Base-by-base conservation (phyloP, 2,797 vertebrate species). In the Syngnathus acus region DNA sequence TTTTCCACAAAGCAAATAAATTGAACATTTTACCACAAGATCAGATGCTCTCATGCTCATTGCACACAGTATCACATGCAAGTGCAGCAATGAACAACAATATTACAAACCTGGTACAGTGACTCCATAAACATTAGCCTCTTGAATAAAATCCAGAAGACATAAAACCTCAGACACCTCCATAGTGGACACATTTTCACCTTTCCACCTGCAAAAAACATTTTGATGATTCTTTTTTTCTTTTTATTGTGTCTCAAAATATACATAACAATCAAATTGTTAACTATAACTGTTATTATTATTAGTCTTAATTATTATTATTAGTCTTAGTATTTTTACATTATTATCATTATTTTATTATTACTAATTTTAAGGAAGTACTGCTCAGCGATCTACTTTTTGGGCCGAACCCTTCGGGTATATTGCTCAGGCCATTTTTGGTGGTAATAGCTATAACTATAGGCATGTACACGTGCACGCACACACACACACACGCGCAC, bases 161-260 rank as follows among this genome's bases (percentile, higher is more conserved):
- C 89, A 86, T 37, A 96, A 65, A 55, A 88, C 84, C 68, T 94
- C 91, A 0, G 92, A 91, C 60, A 97, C 95, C 69, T 97, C 93
- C 0, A 94, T 95, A 0, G 95, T 94, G 76, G 95, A 92, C 6
- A 96, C 94, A 0, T 95, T 97, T 71, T 97, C 95, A 0, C 94
- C 95, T 79, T 95, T 97, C 95, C 95, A 96, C 78, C 94, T 97
- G 79, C 1, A 37, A 16, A 38, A 3, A 26, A 79, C 23, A 84
- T 10, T 54, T 3, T 16, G 6, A 53, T 17, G 7, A 11, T 16
- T 17, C 0, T 60, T 21, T 40, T 38, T 60, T 0, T 19, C 3
- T 32, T 32, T 32, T 32, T 32, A 32, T 32, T 32, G 26, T 3
- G 26, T 32, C 26, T 32, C 26, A 32, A 0, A 32, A 32, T 32